Conservation (phyloP, 2,113 vertebrate species). For the Zosterops borbonicus region DNA sequence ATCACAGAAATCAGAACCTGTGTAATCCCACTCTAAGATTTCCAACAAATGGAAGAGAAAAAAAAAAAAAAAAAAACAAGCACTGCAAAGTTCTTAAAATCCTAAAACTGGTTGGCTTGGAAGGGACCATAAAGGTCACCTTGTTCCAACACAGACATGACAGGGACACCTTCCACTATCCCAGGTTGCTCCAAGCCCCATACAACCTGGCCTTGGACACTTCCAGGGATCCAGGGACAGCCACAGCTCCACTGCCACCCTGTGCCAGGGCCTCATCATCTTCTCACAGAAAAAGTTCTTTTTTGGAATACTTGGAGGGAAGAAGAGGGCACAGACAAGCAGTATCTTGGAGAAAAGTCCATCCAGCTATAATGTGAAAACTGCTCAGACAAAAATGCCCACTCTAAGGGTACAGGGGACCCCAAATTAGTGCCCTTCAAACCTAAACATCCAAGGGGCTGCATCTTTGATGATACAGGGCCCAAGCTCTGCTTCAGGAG, state of each 20-base stretch:
- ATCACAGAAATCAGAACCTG: background rate
- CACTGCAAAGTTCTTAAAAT: background rate
- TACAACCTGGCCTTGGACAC: background rate
- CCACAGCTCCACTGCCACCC: background rate
- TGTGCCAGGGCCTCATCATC: background rate
- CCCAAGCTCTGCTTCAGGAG: background rate
- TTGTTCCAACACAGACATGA: accelerated
- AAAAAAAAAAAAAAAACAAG: background rate
- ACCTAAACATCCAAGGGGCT: background rate
- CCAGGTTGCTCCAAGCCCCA: accelerated
- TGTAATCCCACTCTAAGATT: background rate
- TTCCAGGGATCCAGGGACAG: background rate
- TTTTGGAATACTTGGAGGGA: background rate
- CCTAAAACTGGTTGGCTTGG: background rate
- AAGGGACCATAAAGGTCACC: background rate
- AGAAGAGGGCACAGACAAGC: background rate
- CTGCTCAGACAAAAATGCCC: background rate
- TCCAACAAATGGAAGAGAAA: background rate
- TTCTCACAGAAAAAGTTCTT: background rate
- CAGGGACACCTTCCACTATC: background rate
- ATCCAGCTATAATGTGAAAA: background rate
- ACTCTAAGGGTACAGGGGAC: accelerated
- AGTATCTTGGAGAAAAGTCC: background rate
- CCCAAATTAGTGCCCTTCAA: background rate
- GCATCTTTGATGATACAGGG: background rate